Evolutionary conservation across 1,140 invertebrate genomes (phyloP).

Genomic region (Drosophila miranda): DNA sequence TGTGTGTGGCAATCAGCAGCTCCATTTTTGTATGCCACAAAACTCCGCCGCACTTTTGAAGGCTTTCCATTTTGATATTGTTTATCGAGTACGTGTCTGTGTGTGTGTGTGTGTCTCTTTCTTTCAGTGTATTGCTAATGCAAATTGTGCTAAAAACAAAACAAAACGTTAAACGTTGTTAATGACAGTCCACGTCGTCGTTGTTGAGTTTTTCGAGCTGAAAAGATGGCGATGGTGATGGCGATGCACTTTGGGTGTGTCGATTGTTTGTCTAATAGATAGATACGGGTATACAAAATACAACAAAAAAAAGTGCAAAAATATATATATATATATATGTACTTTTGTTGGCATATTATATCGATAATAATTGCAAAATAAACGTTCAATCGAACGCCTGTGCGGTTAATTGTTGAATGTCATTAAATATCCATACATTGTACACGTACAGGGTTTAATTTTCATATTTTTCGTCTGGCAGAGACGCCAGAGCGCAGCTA

Average conservation of each 20-base stretch:
- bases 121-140: conserved; percentile 38
- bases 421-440: conserved; percentile 9
- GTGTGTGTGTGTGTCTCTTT: background rate
- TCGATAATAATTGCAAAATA: conserved; percentile 63
- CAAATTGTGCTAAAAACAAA: conserved; percentile 57
- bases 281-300: conserved; percentile 5
- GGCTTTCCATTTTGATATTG: conserved; percentile 63
- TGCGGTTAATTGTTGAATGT: conserved; percentile 41
- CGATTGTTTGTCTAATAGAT: conserved; percentile 55
- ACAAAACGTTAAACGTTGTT: conserved; percentile 63
- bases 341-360: conserved; percentile 27
- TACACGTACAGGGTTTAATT: too few species aligned
- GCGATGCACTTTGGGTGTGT: conserved; percentile 73
- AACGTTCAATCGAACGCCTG: conserved; percentile 25
- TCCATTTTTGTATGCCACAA: conserved; percentile 72
- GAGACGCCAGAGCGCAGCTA: too few species aligned
- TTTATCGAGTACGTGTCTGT: conserved; percentile 57
- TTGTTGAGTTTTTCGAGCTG: conserved; percentile 27
- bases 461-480: too few species aligned
- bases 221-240: conserved; percentile 58
- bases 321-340: background rate
- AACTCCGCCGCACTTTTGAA: conserved; percentile 50
- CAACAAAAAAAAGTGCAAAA: conserved; percentile 1
- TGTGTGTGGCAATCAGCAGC: conserved; percentile 61
- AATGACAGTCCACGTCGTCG: conserved; percentile 63